Conservation (phyloP, 1,140 invertebrate genomes). For the Zophobas atratus region DNA sequence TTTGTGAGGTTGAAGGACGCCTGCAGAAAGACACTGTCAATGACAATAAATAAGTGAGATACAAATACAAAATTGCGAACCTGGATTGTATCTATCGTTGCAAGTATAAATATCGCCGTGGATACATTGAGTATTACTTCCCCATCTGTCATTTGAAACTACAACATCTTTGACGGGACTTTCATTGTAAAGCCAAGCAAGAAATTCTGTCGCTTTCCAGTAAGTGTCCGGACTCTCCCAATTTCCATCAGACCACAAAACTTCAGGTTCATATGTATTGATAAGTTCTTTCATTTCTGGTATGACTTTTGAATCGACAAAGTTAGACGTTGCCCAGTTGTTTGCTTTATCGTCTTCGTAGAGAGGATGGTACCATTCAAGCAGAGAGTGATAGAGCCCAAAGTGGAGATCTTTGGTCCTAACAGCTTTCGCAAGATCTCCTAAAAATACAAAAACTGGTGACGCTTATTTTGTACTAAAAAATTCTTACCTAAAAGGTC, state of each 20-base stretch:
- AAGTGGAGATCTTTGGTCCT: slow-evolving; percentile 80
- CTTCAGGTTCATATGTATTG: slow-evolving; percentile 86
- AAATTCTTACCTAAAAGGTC: slow-evolving; percentile 80
- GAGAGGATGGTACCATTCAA: slow-evolving; percentile 93
- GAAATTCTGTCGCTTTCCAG: slow-evolving; percentile 84
- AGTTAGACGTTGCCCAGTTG: slow-evolving; percentile 78
- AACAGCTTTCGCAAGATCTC: slow-evolving; percentile 82
- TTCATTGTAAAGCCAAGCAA: slow-evolving; percentile 96
- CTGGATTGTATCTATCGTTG: slow-evolving; percentile 89
- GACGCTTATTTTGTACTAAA: background rate
- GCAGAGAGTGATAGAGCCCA: slow-evolving; percentile 92
- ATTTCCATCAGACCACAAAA: slow-evolving; percentile 96
- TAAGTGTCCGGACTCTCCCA: slow-evolving; percentile 88
- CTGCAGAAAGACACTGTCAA: slow-evolving; percentile 64
- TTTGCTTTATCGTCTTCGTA: slow-evolving; percentile 83
- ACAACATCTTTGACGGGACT: slow-evolving; percentile 91
- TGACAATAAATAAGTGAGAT: slow-evolving; percentile 80
- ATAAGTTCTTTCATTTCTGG: slow-evolving; percentile 85
- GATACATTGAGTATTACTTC: slow-evolving; percentile 80
- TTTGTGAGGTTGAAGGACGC: slow-evolving; percentile 79
- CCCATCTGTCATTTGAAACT: slow-evolving; percentile 92
- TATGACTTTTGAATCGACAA: slow-evolving; percentile 78
- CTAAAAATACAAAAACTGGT: slow-evolving; percentile 64
- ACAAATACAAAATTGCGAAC: slow-evolving; percentile 65
- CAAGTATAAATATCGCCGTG: slow-evolving; percentile 92